Evolutionary conservation across 2,888 invertebrate species (phyloP).

Genomic region (Exocentrus adspersus): DNA sequence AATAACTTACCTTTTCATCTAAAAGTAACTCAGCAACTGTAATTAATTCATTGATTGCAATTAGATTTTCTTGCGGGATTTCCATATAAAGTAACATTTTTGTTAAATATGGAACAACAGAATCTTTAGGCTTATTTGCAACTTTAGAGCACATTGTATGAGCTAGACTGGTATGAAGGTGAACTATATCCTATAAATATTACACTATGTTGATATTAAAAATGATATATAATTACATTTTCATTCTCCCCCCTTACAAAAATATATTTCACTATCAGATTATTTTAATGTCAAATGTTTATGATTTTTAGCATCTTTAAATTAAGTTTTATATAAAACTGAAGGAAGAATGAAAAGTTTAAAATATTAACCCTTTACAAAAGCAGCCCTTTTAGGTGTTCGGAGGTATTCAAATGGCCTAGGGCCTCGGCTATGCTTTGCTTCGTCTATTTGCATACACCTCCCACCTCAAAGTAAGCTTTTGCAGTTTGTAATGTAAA

Average conservation of each 20-base stretch:
- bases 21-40: constrained; percentile 20
- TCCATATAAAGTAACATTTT: constrained; percentile 37
- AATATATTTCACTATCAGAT: no score
- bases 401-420: no score
- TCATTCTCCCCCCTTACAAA: no score
- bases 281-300: no score
- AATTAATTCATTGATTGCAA: constrained; percentile 30
- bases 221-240: no score
- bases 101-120: constrained; percentile 26
- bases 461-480: neutral
- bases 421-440: no score
- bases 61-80: constrained; percentile 23
- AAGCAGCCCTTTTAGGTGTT: no score
- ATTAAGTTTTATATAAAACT: no score
- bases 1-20: constrained; percentile 26
- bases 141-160: constrained; percentile 31
- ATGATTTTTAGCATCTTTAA: no score
- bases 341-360: neutral
- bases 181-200: constrained; percentile 25
- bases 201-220: no score
- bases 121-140: constrained; percentile 28
- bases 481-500: neutral
- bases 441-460: no score
- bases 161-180: constrained; percentile 33
- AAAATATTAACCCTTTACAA: neutral